A percentile compares a stretch with the other conserved stretches of the same genome.
Evolutionary conservation across 30 jellyfish, hydroid and myxozoan genomes (phyloP).

Genomic region (Rhopilema esculentum): DNA sequence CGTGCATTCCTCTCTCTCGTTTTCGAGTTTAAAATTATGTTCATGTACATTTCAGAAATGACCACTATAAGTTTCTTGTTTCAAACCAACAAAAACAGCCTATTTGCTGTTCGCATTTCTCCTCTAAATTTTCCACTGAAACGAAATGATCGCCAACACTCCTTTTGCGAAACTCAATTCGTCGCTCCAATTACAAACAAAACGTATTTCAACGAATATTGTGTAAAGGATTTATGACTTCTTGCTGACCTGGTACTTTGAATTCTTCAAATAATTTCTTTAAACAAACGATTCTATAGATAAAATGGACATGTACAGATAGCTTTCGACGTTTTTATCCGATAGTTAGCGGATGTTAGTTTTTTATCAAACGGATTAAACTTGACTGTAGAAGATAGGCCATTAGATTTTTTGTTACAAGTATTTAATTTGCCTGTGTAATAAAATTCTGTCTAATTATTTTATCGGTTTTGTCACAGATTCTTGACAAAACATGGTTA

Average conservation of each 20-base stretch:
- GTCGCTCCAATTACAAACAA: too few species aligned
- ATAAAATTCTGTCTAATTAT: not conserved
- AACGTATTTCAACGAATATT: not conserved
- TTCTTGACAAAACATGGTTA: not conserved
- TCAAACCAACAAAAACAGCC: too few species aligned
- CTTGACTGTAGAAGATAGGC: not conserved
- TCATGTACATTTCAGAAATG: too few species aligned
- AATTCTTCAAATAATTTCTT: not conserved
- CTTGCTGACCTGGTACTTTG: not conserved
- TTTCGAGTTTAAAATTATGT: too few species aligned
- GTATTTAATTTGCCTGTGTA: not conserved
- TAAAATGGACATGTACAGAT: slow-evolving; percentile 45
- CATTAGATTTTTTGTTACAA: not conserved
- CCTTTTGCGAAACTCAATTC: too few species aligned
- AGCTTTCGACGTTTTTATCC: slow-evolving; percentile 42
- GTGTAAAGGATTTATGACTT: not conserved
- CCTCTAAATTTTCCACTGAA: too few species aligned
- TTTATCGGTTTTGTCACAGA: not conserved
- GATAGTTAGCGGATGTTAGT: slow-evolving; percentile 16
- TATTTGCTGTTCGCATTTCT: too few species aligned
- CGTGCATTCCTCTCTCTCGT: not conserved
- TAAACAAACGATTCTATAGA: slow-evolving; percentile 1
- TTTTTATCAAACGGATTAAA: slow-evolving; percentile 2
- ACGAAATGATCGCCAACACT: too few species aligned
- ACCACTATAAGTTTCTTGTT: too few species aligned